Evolutionary conservation across 2,888 invertebrate genomes (phyloP).

Genomic region (Rapana venosa): DNA sequence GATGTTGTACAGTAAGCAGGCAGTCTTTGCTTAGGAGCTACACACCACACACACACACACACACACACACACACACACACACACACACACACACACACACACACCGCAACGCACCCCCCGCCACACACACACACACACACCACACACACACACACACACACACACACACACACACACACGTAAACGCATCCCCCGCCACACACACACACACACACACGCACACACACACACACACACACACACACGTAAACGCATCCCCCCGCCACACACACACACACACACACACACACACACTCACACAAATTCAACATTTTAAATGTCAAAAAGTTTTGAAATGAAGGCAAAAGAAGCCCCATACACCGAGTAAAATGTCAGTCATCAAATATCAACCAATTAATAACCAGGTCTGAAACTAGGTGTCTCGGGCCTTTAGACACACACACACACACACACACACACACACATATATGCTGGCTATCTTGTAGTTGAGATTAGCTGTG

Average conservation of each 20-base stretch:
- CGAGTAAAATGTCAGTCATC: no score
- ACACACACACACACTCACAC: neutral
- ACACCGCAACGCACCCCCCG: neutral
- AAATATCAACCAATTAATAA: no score
- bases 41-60: neutral
- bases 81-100: neutral
- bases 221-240: neutral
- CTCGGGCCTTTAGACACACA: neutral
- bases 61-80: neutral
- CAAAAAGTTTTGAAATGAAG: no score
- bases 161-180: neutral
- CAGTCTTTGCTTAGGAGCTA: neutral
- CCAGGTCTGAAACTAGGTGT: no score
- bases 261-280: neutral
- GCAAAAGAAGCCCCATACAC: no score
- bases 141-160: conserved; percentile 10
- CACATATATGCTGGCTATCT: neutral
- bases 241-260: neutral
- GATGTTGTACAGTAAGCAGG: neutral
- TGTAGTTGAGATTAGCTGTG: no score
- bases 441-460: neutral
- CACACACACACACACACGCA: conserved; percentile 10
- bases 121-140: neutral
- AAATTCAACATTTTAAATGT: no score
- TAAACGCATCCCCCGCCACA: neutral